phyloP scores from a whole-genome alignment of 2,888 invertebrate genomes.

The Amphipyra tragopoginis region DNA sequence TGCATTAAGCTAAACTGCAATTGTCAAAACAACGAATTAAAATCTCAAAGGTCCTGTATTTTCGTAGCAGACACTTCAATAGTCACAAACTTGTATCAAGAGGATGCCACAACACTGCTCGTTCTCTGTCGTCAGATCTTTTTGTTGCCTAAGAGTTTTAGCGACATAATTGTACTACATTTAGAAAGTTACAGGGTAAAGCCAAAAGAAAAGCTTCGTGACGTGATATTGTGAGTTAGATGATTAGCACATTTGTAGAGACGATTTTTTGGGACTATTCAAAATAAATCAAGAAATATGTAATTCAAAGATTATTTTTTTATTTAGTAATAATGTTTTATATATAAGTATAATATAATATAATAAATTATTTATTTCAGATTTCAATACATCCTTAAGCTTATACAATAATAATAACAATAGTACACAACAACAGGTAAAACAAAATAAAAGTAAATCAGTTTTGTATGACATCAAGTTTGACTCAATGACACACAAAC shows the following conservation, averaged over 20 bases:
- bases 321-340: conserved; percentile 12
- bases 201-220: conserved; percentile 54
- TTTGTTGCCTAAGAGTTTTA: conserved; percentile 12
- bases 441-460: too few relatives aligned
- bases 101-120: conserved; percentile 8
- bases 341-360: too few relatives aligned
- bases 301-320: conserved; percentile 24
- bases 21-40: background rate
- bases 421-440: too few relatives aligned
- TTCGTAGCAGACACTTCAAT: background rate
- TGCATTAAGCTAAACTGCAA: background rate
- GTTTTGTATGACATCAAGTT: too few relatives aligned
- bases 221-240: conserved; percentile 67
- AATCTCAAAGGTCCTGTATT: background rate
- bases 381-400: too few relatives aligned
- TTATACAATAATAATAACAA: too few relatives aligned
- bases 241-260: conserved; percentile 33
- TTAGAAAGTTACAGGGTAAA: conserved; percentile 65
- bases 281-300: conserved; percentile 49
- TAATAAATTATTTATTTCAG: too few relatives aligned
- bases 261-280: conserved; percentile 35
- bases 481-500: too few relatives aligned
- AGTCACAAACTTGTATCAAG: background rate
- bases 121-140: background rate
- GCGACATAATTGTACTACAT: conserved; percentile 29